Evolutionary conservation across 2,888 invertebrate species (phyloP), one percentile per base, ranked within the genome.

Genomic region (Athrips mouffetella): DNA sequence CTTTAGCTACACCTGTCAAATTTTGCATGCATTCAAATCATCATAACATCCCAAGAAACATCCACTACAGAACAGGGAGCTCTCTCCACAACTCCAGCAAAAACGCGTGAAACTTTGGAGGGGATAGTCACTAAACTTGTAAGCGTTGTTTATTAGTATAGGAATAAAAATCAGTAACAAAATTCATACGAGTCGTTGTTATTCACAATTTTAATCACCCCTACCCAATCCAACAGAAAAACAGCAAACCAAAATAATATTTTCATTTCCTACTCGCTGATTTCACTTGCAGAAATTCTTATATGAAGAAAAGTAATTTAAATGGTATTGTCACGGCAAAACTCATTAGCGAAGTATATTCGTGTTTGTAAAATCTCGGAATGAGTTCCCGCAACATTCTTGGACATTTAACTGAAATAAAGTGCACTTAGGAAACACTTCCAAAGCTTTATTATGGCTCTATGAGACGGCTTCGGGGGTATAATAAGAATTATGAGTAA

Each of bases 401-500:
- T 45, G 35, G 45, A 35, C 37, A 39, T 44, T 45, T 45, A 45
- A 29, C 31, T 16, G 31, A 47, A 47, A 50, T 37, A 42, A 50
- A 50, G 27, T 37, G 35, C 47, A 41, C 45, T 47, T 41, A 30
- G 29, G 31, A 25, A 50, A 44, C 50, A 47, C 47, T 50, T 50
- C 47, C 44, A 50, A 29, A 27, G 30, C 39, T 37, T 39, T 45
- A 45, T 50, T 50, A 33, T 47, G 27, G 47, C 30, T 42, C 35
- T 39, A 37, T 47, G 58, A 57, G 55, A 46, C 57, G 51, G 60
- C 61, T 71, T 72, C 73, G 70, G 57, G 60, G 53, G 55, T n/a
- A n/a, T n/a, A n/a, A n/a, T n/a, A n/a, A n/a, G 69, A 75, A 72
- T 73, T 77, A 76, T 75, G 70, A 74, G 73, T 67, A 67, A 65